Percentiles rank a stretch among this genome's conserved stretches.
Conservation (phyloP, 2,113 vertebrate genomes). For the Plotosus lineatus region DNA sequence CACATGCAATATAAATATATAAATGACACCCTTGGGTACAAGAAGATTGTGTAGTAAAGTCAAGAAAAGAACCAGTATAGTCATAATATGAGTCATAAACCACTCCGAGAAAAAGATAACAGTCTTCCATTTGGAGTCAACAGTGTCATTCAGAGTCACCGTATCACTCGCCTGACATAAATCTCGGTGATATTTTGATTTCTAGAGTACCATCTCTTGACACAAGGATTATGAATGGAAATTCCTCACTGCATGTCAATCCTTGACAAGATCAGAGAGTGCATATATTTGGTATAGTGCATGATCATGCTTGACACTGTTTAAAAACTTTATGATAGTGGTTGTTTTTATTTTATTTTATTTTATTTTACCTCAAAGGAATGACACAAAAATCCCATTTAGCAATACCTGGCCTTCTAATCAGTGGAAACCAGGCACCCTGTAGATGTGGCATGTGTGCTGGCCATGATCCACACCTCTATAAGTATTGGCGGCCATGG, state of each 20-base stretch:
- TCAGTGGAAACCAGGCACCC: slow-evolving; percentile 6
- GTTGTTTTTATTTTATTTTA: background rate
- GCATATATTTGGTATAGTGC: background rate
- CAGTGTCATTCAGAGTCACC: slow-evolving; percentile 60
- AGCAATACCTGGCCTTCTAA: slow-evolving; percentile 14
- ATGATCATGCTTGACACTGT: background rate
- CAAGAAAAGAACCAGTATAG: slow-evolving; percentile 59
- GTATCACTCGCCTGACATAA: slow-evolving; percentile 61
- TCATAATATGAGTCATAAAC: slow-evolving; percentile 60
- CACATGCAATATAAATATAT: slow-evolving; percentile 45
- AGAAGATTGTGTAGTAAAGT: slow-evolving; percentile 54
- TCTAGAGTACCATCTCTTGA: slow-evolving; percentile 47
- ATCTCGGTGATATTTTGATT: slow-evolving; percentile 73
- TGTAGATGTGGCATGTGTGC: slow-evolving; percentile 45
- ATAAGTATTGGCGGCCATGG: slow-evolving; percentile 46
- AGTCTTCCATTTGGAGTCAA: slow-evolving; percentile 68
- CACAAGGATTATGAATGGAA: slow-evolving; percentile 28
- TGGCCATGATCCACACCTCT: slow-evolving; percentile 47
- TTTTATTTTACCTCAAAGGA: background rate
- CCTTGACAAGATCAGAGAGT: background rate
- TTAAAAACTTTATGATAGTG: background rate
- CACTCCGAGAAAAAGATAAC: slow-evolving; percentile 63
- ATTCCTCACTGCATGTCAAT: background rate
- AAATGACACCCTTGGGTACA: slow-evolving; percentile 57
- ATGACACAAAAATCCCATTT: background rate